Conservation (phyloP, 2,888 invertebrate species). For the Pseudococcus longispinus region DNA sequence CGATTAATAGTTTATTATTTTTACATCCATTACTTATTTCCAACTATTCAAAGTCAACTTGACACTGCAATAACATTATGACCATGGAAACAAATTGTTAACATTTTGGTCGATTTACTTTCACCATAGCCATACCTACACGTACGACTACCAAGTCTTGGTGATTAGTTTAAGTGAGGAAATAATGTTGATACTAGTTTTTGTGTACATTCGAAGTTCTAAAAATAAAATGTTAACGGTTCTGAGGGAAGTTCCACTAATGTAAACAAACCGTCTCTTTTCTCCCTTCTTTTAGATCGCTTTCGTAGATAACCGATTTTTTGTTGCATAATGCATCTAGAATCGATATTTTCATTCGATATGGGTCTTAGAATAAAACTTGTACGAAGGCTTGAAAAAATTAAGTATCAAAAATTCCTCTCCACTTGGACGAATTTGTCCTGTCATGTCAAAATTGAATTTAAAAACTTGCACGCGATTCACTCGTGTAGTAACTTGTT, state of each 20-base stretch:
- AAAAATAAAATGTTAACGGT: not conserved
- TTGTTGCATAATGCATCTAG: too few relatives aligned
- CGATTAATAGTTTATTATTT: not conserved
- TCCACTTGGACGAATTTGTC: too few relatives aligned
- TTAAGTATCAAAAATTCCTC: too few relatives aligned
- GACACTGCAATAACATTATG: not conserved
- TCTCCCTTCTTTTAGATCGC: not conserved
- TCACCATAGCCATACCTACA: not conserved
- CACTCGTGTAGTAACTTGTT: too few relatives aligned
- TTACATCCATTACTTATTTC: not conserved
- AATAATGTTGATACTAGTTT: not conserved
- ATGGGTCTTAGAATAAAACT: too few relatives aligned
- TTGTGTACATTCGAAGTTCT: not conserved
- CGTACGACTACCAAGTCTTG: not conserved
- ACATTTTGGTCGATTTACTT: not conserved
- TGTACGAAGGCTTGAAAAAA: too few relatives aligned
- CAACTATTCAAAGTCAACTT: not conserved
- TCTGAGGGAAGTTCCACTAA: not conserved
- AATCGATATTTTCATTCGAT: too few relatives aligned
- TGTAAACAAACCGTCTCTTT: not conserved
- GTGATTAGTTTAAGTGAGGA: not conserved
- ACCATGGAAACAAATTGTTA: conserved; percentile 2
- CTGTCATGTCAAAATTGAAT: too few relatives aligned
- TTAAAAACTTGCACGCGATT: too few relatives aligned
- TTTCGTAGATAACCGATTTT: too few relatives aligned